Evolutionary conservation across 2,113 vertebrate species (phyloP).

Genomic region (Phaethon lepturus): DNA sequence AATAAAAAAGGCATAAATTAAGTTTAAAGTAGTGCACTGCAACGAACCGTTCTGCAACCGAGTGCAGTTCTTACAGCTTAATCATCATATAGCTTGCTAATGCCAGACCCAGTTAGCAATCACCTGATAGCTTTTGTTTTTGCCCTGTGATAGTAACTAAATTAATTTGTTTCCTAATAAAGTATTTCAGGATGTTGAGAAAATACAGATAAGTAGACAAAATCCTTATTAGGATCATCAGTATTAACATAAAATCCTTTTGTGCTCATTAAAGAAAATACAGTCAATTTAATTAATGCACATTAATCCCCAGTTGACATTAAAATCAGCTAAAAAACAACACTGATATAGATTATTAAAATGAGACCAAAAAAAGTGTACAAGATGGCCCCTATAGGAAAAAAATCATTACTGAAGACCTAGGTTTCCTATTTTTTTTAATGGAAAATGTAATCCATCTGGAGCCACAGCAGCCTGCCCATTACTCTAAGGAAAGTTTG

Average conservation of each 20-base stretch:
- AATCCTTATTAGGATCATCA: conserved; percentile 89
- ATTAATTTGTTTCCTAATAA: conserved; percentile 85
- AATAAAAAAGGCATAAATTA: background rate
- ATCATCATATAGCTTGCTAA: conserved; percentile 1
- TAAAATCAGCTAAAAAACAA: conserved; percentile 89
- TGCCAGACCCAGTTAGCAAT: conserved; percentile 36
- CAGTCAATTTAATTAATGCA: conserved; percentile 97
- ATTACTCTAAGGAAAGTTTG: background rate
- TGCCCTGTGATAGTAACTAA: conserved; percentile 56
- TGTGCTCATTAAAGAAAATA: conserved; percentile 94
- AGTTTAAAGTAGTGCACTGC: background rate
- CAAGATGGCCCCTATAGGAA: conserved; percentile 58
- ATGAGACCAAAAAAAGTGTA: conserved; percentile 51
- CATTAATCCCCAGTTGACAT: conserved; percentile 94
- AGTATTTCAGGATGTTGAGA: conserved; percentile 87
- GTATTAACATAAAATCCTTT: conserved; percentile 95
- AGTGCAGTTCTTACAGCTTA: conserved; percentile 2
- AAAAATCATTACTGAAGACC: conserved; percentile 44
- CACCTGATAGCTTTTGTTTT: conserved; percentile 59
- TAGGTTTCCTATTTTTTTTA: background rate
- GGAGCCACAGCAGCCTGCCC: background rate
- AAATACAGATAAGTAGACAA: conserved; percentile 88
- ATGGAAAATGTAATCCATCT: background rate
- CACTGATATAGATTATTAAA: conserved; percentile 82
- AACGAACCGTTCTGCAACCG: background rate